phyloP scores from a whole-genome alignment of 2,113 vertebrate genomes.

The Pedionomus torquatus region DNA sequence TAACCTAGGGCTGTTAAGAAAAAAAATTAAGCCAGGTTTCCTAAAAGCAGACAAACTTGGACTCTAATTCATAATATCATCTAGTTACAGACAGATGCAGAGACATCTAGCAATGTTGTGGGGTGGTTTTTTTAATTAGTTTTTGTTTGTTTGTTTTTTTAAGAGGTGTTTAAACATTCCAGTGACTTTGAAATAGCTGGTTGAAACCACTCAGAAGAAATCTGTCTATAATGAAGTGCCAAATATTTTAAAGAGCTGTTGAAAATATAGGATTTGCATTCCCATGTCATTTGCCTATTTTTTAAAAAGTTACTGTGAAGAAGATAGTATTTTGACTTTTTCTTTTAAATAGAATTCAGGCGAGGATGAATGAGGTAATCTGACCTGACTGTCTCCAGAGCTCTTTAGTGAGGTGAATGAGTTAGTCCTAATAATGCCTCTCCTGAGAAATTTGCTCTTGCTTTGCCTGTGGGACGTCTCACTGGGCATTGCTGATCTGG shows the following conservation, averaged over 20 bases:
- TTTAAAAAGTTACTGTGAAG: neutral
- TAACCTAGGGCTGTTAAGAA: neutral
- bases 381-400: neutral
- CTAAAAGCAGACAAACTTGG: neutral
- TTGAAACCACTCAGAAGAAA: neutral
- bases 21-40: neutral
- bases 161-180: neutral
- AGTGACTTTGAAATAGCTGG: neutral
- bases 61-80: neutral
- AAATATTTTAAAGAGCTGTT: neutral
- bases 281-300: neutral
- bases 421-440: neutral
- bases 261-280: neutral
- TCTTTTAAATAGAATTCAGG: neutral
- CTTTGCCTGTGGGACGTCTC: neutral
- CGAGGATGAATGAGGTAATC: neutral
- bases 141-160: neutral
- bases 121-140: neutral
- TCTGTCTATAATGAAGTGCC: neutral
- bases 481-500: rapidly evolving
- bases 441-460: rapidly evolving
- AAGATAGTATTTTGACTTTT: neutral
- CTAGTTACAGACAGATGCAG: neutral
- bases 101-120: neutral
- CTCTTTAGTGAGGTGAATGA: neutral